phyloP scores from a whole-genome alignment of 2,113 vertebrate genomes.

The Chauna torquata region DNA sequence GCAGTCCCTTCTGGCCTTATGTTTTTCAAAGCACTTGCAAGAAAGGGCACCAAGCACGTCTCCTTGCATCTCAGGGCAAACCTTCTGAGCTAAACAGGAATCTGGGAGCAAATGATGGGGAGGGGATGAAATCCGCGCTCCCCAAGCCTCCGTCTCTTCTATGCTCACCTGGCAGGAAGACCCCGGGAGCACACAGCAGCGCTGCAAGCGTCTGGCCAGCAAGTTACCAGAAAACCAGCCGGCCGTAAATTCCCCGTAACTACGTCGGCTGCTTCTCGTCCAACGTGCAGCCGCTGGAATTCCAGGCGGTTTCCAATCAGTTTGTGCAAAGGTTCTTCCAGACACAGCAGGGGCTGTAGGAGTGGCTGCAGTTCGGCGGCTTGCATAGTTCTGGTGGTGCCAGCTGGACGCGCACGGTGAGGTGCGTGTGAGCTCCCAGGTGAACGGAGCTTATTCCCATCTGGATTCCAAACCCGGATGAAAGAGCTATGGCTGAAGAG shows the following conservation, averaged over 20 bases:
- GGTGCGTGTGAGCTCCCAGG: neutral
- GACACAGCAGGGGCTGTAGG: neutral
- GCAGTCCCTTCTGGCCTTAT: neutral
- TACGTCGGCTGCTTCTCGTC: neutral
- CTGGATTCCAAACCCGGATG: neutral
- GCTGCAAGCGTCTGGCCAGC: neutral
- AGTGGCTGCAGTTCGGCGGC: accelerated
- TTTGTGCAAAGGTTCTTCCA: neutral
- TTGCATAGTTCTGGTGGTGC: neutral
- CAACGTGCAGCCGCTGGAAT: neutral
- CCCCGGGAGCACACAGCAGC: neutral
- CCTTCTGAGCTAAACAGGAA: neutral
- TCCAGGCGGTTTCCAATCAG: neutral
- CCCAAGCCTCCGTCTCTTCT: neutral
- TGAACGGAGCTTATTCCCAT: neutral
- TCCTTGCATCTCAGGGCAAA: neutral
- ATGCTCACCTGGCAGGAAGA: neutral
- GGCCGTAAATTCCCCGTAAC: neutral
- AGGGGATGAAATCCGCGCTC: neutral
- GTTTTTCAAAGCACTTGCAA: neutral
- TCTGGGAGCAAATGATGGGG: neutral
- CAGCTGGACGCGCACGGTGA: neutral
- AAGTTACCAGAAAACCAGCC: neutral
- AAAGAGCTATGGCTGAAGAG: neutral
- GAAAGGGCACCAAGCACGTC: neutral